These are phyloP conservation scores for Nemoura dubitans DNA, from an alignment of 2,888 invertebrate species.

Conservation along the genomic window DNA sequence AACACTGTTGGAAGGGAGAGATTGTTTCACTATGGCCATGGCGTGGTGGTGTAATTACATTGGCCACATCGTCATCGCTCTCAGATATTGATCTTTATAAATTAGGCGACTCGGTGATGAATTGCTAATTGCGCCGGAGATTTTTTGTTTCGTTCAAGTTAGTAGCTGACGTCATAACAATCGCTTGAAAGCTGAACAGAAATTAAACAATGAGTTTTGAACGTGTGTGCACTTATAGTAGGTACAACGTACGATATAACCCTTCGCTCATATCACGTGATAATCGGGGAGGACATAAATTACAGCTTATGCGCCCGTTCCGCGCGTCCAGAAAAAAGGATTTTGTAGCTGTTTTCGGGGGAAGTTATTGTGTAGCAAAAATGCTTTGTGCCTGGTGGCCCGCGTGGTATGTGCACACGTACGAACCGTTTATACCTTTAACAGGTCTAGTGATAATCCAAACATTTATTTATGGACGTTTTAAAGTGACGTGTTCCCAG, in stretches of 20 bases:
- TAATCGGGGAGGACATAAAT: background rate
- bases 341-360: background rate
- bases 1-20: background rate
- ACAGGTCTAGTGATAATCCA: background rate
- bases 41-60: conserved; percentile 12
- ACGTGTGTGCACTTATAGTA: background rate
- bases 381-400: background rate
- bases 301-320: background rate
- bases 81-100: background rate
- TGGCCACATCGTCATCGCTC: background rate
- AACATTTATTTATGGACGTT: background rate
- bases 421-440: background rate
- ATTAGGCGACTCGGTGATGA: background rate
- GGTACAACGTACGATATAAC: no score
- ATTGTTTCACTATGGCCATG: background rate
- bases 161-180: background rate
- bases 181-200: background rate
- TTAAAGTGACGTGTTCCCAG: background rate
- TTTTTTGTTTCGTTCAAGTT: background rate
- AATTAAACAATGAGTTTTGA: background rate
- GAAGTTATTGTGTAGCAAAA: background rate
- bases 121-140: background rate
- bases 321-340: background rate
- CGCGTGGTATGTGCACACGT: no score
- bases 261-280: background rate